Conservation (phyloP, 2,888 invertebrate species). For the Pammene fasciana region DNA sequence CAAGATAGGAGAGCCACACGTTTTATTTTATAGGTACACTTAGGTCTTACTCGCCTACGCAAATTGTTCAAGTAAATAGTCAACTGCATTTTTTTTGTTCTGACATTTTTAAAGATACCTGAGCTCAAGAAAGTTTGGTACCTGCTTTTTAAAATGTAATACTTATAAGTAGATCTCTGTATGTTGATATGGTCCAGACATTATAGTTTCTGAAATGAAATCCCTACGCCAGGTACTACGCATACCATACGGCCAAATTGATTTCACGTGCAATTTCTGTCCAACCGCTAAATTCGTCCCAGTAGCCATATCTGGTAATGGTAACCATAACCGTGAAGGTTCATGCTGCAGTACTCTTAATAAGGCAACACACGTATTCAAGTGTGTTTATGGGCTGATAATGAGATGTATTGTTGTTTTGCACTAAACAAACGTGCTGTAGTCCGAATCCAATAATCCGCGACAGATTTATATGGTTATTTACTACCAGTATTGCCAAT, state of each 20-base stretch:
- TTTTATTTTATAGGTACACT: constrained; percentile 4
- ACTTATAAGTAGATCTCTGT: neutral
- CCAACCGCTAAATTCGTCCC: constrained; percentile 5
- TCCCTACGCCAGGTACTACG: neutral
- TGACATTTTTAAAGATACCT: no score
- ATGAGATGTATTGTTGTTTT: constrained; percentile 11
- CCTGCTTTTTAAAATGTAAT: neutral
- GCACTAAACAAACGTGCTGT: neutral
- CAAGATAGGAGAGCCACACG: neutral
- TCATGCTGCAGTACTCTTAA: constrained; percentile 11
- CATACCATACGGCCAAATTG: neutral
- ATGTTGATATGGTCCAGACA: neutral
- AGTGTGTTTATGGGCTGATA: constrained; percentile 20
- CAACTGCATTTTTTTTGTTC: no score
- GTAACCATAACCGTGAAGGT: constrained; percentile 17
- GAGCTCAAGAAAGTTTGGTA: no score
- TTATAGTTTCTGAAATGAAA: neutral
- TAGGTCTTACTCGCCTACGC: neutral
- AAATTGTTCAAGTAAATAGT: neutral
- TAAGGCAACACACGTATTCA: neutral
- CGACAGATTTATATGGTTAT: neutral
- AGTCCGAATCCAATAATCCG: neutral
- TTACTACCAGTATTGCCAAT: neutral
- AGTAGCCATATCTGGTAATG: constrained; percentile 9
- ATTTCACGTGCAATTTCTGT: neutral